phyloP scores from a whole-genome alignment of 2,888 invertebrate genomes.

The Antitype chi region DNA sequence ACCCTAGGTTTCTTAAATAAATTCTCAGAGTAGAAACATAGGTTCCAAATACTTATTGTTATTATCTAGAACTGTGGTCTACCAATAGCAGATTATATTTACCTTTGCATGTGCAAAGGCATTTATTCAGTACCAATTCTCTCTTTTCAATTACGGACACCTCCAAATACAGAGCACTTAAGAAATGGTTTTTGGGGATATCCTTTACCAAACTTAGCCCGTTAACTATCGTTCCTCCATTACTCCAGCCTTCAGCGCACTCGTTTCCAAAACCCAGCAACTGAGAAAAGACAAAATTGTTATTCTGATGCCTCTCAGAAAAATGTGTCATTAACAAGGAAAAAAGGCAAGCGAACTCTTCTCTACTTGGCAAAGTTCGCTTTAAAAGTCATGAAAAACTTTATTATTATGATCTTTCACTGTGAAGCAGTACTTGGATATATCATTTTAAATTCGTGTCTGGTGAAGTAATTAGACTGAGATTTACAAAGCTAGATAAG shows the following conservation, averaged over 20 bases:
- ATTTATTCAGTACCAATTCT: too few species aligned
- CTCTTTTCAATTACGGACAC: too few species aligned
- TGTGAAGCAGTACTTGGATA: background rate
- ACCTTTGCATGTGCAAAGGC: too few species aligned
- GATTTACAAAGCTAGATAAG: constrained; percentile 39
- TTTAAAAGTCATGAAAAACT: background rate
- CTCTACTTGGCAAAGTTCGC: constrained; percentile 7
- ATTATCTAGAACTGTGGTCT: too few species aligned
- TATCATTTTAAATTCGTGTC: background rate
- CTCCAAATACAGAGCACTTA: too few species aligned
- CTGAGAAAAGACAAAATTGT: background rate
- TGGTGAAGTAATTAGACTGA: constrained; percentile 60
- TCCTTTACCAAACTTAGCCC: too few species aligned
- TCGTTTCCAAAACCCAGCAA: background rate
- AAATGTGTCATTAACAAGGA: background rate
- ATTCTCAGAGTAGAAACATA: background rate
- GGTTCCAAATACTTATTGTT: too few species aligned
- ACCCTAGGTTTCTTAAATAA: too few species aligned
- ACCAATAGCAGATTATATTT: background rate
- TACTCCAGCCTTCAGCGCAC: too few species aligned
- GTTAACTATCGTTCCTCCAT: too few species aligned
- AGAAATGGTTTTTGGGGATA: too few species aligned
- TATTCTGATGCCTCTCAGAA: background rate
- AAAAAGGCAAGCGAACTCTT: background rate
- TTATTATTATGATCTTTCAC: background rate